Conservation (phyloP, 2,797 vertebrate species). For the Oceanodroma leucorhoa region DNA sequence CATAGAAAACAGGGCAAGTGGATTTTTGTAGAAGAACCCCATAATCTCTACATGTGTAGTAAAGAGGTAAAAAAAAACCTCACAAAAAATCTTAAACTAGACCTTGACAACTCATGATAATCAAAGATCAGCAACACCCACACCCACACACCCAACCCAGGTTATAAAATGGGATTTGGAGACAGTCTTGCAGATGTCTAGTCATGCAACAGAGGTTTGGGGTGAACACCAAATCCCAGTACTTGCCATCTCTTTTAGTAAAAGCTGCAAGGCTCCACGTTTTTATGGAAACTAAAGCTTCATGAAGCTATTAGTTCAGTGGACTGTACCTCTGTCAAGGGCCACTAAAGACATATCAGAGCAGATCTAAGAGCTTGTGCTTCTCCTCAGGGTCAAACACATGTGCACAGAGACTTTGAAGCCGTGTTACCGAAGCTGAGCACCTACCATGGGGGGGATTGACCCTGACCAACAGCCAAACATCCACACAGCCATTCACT, state of each 20-base stretch:
- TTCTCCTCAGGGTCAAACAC: not conserved
- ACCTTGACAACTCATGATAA: not conserved
- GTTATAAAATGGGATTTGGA: not conserved
- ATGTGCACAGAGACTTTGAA: not conserved
- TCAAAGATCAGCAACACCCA: not conserved
- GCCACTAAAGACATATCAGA: not conserved
- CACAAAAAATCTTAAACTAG: not conserved
- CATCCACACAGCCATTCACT: not conserved
- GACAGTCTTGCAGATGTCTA: not conserved
- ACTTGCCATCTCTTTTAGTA: not conserved
- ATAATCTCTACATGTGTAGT: not conserved
- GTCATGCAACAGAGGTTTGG: not conserved
- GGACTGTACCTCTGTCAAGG: not conserved
- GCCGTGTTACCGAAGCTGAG: not conserved
- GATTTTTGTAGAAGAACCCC: not conserved
- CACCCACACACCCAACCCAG: not conserved
- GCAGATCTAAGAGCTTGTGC: not conserved
- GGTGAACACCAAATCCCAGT: not conserved
- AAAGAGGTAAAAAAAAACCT: not conserved
- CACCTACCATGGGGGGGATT: fast-evolving
- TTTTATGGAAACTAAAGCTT: not conserved
- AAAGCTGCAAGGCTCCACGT: not conserved
- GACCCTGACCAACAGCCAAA: not conserved
- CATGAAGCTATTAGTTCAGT: not conserved
- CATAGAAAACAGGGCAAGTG: not conserved